phyloP scores from a whole-genome alignment of 2,888 invertebrate genomes.

The Acrobasis consociella region DNA sequence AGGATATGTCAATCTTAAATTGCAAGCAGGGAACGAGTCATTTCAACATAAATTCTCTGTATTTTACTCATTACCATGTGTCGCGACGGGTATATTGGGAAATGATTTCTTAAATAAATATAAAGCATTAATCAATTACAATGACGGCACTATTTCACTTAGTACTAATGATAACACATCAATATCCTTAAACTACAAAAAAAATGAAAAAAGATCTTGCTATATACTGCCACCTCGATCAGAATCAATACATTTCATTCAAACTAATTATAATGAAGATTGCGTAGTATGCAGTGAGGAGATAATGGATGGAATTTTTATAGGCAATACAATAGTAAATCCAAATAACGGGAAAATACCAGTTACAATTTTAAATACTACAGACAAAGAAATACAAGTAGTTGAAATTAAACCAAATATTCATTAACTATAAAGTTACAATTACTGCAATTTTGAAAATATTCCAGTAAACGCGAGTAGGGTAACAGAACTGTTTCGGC shows the following conservation, averaged over 20 bases:
- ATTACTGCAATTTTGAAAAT: slow-evolving; percentile 5
- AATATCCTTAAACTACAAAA: slow-evolving; percentile 1
- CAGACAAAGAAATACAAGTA: not conserved
- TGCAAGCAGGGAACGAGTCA: slow-evolving; percentile 1
- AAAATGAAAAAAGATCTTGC: not conserved
- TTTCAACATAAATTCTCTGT: not conserved
- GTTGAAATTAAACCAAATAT: slow-evolving; percentile 5
- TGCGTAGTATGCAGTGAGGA: slow-evolving; percentile 7
- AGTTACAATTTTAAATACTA: slow-evolving; percentile 7
- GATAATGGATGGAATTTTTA: slow-evolving; percentile 7
- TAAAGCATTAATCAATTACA: not conserved
- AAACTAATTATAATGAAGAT: no score
- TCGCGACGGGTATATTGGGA: slow-evolving; percentile 1
- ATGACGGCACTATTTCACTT: not conserved
- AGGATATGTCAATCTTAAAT: slow-evolving; percentile 1
- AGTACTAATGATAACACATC: not conserved
- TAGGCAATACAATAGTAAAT: slow-evolving; percentile 5
- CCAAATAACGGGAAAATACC: slow-evolving; percentile 5
- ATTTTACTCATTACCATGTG: not conserved
- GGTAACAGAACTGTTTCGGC: slow-evolving; percentile 1
- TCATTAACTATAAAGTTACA: not conserved
- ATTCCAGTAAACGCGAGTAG: slow-evolving; percentile 7
- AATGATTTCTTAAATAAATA: not conserved
- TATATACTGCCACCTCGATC: not conserved
- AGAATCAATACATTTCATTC: not conserved